Evolutionary conservation across 2,113 vertebrate genomes (phyloP).

Genomic region (Myotis davidii): DNA sequence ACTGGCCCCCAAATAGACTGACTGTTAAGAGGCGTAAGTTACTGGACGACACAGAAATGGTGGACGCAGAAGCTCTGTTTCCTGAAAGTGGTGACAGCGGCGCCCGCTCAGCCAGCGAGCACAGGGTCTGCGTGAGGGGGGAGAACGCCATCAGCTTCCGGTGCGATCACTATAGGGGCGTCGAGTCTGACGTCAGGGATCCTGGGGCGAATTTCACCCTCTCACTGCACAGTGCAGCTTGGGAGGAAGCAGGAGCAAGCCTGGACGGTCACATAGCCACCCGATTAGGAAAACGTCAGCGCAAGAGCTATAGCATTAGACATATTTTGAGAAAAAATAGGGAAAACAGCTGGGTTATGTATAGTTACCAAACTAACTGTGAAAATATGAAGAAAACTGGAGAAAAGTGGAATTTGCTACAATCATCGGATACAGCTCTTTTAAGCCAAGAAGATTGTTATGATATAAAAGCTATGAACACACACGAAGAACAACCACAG

Average conservation of each 20-base stretch:
- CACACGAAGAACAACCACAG: constrained; percentile 35
- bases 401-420: constrained; percentile 2
- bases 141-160: neutral
- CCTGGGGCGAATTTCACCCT: neutral
- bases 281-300: neutral
- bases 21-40: constrained; percentile 60
- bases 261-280: neutral
- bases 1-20: constrained; percentile 39
- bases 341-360: neutral
- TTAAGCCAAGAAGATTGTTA: neutral
- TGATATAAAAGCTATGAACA: neutral
- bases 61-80: neutral
- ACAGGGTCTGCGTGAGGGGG: neutral
- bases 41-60: constrained; percentile 25
- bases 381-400: neutral
- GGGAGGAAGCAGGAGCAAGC: neutral
- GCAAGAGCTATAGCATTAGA: neutral
- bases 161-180: neutral
- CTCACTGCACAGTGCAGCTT: neutral
- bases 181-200: neutral
- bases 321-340: constrained; percentile 6
- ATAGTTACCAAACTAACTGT: neutral
- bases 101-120: constrained; percentile 4
- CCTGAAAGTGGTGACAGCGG: constrained; percentile 38
- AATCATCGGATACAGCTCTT: constrained; percentile 39